Conservation (phyloP, 2,888 invertebrate species). For the Leucoma salicis region DNA sequence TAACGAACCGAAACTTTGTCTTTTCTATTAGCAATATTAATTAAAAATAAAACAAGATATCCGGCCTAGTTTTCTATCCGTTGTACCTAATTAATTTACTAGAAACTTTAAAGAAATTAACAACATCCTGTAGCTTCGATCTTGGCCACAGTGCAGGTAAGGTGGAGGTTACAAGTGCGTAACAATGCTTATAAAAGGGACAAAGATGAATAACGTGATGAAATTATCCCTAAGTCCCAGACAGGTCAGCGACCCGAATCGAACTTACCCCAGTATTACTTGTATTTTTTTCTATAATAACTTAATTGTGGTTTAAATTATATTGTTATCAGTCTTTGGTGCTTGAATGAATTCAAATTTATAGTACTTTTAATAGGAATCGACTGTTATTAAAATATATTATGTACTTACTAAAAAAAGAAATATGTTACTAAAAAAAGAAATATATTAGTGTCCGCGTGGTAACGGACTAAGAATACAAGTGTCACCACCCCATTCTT, state of each 20-base stretch:
- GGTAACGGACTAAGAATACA: too few species aligned
- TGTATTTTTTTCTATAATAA: conserved; percentile 27
- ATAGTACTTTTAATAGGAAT: not conserved
- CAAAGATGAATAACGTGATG: conserved; percentile 50
- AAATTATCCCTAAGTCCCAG: conserved; percentile 52
- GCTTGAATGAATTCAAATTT: not conserved
- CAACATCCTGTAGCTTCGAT: conserved; percentile 45
- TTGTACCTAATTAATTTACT: not conserved
- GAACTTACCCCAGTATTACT: conserved; percentile 34
- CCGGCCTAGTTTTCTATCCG: not conserved
- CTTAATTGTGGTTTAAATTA: conserved; percentile 41
- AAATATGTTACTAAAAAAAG: too few species aligned
- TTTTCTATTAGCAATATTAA: not conserved
- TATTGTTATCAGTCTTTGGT: conserved; percentile 35
- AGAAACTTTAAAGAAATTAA: not conserved
- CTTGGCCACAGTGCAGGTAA: conserved; percentile 51
- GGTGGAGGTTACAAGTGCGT: conserved; percentile 67
- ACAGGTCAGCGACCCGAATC: conserved; percentile 53
- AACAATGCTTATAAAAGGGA: conserved; percentile 59
- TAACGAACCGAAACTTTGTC: too few species aligned
- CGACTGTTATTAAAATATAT: not conserved
- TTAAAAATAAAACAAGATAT: not conserved
- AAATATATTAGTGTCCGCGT: too few species aligned
- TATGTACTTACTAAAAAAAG: too few species aligned
- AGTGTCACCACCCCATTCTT: too few species aligned